Conservation (phyloP, 2,888 invertebrate species). For the Drosophila meridiana region DNA sequence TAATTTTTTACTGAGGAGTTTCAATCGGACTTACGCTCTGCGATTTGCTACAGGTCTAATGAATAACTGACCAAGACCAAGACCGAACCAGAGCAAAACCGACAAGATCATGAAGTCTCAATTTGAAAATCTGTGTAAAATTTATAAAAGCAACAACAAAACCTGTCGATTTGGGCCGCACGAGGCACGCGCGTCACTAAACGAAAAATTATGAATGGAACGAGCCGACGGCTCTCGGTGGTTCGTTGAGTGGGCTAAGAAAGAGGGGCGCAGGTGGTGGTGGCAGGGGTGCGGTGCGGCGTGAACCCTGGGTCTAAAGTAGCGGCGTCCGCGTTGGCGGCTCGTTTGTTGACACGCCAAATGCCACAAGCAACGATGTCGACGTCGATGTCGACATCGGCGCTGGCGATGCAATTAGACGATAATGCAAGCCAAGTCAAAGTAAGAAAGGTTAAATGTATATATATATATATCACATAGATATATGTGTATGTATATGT, state of each 20-base stretch:
- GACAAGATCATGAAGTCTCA: conserved; percentile 73
- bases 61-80: conserved; percentile 29
- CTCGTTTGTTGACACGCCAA: conserved; percentile 79
- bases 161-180: conserved; percentile 66
- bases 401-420: conserved; percentile 74
- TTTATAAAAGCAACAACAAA: conserved; percentile 24
- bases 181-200: conserved; percentile 80
- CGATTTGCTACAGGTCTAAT: background rate
- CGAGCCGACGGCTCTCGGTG: conserved; percentile 21
- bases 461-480: background rate
- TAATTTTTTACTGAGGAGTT: background rate
- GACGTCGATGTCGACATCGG: conserved; percentile 23
- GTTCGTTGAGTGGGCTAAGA: conserved; percentile 17
- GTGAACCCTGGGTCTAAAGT: conserved; percentile 54
- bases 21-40: background rate
- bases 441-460: conserved; percentile 16
- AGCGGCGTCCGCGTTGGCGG: conserved; percentile 63
- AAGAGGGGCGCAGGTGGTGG: conserved; percentile 6
- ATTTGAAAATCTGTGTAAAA: conserved; percentile 66
- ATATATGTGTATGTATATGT: conserved; percentile 14
- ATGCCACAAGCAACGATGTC: conserved; percentile 65
- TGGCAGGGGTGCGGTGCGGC: conserved; percentile 13
- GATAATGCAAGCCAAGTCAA: conserved; percentile 61
- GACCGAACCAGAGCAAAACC: conserved; percentile 15
- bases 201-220: conserved; percentile 76